Percentiles rank a stretch among this genome's conserved stretches.
phyloP scores from a whole-genome alignment of 2,797 vertebrate genomes.

The Pipistrellus kuhlii region DNA sequence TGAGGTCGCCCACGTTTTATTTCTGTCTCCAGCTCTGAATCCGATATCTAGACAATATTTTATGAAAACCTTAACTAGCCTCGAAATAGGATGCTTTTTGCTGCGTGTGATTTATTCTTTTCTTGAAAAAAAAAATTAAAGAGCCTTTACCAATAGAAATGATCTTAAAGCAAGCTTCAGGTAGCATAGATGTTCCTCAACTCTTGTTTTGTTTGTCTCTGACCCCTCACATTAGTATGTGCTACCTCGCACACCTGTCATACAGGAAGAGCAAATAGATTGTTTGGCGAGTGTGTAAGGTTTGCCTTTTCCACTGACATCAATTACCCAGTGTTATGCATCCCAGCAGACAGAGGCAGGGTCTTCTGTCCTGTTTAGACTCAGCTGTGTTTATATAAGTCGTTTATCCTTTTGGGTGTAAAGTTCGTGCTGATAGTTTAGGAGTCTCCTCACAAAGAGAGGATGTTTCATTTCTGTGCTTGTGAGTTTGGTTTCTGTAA shows the following conservation, averaged over 20 bases:
- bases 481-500: neutral
- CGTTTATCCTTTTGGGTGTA: neutral
- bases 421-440: neutral
- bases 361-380: neutral
- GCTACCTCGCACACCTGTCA: neutral
- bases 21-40: slow-evolving; percentile 27
- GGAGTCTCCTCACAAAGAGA: neutral
- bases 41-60: neutral
- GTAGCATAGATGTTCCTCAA: neutral
- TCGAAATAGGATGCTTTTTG: neutral
- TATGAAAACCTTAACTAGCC: neutral
- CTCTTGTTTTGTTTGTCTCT: neutral
- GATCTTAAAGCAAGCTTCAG: neutral
- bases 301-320: neutral
- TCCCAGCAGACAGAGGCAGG: too few relatives aligned
- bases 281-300: neutral
- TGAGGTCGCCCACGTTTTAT: neutral
- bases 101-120: slow-evolving; percentile 9
- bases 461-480: neutral
- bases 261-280: neutral
- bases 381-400: neutral
- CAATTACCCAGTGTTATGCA: neutral
- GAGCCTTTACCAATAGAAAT: neutral
- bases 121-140: neutral
- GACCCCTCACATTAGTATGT: neutral